These are phyloP conservation scores for Peromyscus californicus DNA, from an alignment of 2,113 vertebrate genomes.

Conservation along the genomic window DNA sequence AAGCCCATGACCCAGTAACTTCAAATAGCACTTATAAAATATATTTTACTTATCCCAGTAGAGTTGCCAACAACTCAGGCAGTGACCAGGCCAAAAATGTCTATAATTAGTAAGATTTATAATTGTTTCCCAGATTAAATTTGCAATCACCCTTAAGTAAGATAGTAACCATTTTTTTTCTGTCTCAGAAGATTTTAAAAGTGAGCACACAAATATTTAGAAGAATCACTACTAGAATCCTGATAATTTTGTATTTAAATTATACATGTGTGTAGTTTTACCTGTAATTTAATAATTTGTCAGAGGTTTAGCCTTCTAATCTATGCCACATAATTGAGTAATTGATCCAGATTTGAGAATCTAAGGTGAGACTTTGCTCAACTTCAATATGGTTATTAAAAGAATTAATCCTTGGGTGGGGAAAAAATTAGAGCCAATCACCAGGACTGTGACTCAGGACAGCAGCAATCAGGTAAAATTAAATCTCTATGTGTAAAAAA, in stretches of 20 bases:
- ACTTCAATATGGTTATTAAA: neutral
- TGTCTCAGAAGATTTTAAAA: neutral
- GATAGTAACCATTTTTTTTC: neutral
- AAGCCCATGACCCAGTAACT: neutral
- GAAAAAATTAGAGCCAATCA: neutral
- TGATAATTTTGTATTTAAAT: neutral
- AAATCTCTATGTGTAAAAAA: neutral
- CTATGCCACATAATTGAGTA: neutral
- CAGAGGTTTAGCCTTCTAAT: neutral
- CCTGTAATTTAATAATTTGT: neutral
- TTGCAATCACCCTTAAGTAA: neutral
- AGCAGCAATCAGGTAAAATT: neutral
- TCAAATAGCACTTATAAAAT: neutral
- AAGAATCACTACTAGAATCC: neutral
- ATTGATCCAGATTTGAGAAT: neutral
- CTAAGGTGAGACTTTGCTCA: neutral
- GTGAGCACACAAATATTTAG: neutral
- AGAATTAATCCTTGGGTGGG: neutral
- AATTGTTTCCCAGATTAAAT: neutral
- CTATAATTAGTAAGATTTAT: neutral
- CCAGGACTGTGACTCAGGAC: neutral
- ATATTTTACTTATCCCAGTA: neutral
- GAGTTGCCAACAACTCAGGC: neutral
- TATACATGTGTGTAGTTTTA: neutral
- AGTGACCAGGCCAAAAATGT: neutral